phyloP scores from a whole-genome alignment of 1,140 invertebrate genomes.

The Brachystomella parvula region DNA sequence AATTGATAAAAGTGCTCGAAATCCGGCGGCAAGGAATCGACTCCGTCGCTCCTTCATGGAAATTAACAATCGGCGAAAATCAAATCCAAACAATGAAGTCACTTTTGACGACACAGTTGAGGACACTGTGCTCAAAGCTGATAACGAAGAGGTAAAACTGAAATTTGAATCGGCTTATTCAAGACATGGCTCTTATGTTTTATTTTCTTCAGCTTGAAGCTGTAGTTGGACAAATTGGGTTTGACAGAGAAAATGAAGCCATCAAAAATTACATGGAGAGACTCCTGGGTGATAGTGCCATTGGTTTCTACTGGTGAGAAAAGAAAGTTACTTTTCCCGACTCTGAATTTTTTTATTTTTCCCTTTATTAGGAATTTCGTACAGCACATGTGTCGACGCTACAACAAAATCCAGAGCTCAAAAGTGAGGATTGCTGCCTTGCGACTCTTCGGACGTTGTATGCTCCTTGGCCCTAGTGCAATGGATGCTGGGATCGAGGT shows the following conservation, averaged over 20 bases:
- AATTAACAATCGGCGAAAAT: neutral
- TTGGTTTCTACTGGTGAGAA: neutral
- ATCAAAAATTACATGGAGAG: neutral
- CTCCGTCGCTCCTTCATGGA: neutral
- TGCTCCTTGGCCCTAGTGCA: neutral
- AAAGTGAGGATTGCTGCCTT: neutral
- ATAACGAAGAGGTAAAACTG: neutral
- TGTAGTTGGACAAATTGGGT: constrained; percentile 2
- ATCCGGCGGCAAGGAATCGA: neutral
- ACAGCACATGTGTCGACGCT: neutral
- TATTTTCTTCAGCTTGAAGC: neutral
- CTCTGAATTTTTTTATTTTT: neutral
- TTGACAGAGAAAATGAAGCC: neutral
- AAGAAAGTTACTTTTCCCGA: neutral
- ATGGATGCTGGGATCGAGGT: neutral
- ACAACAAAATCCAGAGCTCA: neutral
- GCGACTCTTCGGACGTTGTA: neutral
- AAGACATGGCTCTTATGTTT: neutral
- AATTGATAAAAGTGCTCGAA: neutral
- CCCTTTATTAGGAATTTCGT: neutral
- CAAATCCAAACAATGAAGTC: neutral
- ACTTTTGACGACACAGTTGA: neutral
- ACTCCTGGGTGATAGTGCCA: neutral
- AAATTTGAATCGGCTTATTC: neutral
- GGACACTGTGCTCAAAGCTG: neutral